A percentile compares a stretch with the other conserved stretches of the same genome.
These are phyloP conservation scores for Eptatretus burgeri DNA, from an alignment of 2,113 vertebrate genomes.

Conservation along the genomic window DNA sequence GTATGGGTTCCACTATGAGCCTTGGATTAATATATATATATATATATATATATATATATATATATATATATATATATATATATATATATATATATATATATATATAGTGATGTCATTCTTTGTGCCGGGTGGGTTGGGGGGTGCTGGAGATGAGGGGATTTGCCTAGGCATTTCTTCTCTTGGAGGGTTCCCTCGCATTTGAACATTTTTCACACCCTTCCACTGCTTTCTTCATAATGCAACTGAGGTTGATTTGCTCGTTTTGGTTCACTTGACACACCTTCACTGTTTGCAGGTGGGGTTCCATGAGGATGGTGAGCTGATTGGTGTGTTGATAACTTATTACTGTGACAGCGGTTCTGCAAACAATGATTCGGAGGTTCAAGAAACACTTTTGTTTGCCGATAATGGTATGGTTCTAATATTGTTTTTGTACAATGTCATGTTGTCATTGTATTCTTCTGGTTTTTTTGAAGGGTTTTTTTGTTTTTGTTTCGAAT, in stretches of 20 bases:
- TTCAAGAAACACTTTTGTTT: background rate
- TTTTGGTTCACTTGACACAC: conserved; percentile 11
- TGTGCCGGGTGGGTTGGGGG: too few species aligned
- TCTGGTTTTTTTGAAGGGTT: background rate
- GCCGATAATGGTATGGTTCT: background rate
- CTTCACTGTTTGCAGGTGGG: background rate
- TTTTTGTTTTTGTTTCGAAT: background rate
- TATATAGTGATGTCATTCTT: too few species aligned
- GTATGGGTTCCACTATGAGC: too few species aligned
- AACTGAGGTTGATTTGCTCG: conserved; percentile 10
- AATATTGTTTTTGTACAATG: too few species aligned
- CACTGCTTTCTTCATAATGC: conserved; percentile 9
- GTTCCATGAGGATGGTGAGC: background rate
- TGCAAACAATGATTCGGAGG: background rate
- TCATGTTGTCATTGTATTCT: background rate
- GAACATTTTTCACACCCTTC: too few species aligned
- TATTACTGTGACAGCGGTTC: conserved; percentile 1
- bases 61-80: too few species aligned
- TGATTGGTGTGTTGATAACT: background rate
- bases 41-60: too few species aligned
- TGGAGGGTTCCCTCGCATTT: too few species aligned
- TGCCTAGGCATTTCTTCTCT: too few species aligned
- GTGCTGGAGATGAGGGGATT: too few species aligned
- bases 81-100: too few species aligned
- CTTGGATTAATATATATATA: too few species aligned